Conservation (phyloP, 2,797 vertebrate genomes). For the Toxotes lorentzi region DNA sequence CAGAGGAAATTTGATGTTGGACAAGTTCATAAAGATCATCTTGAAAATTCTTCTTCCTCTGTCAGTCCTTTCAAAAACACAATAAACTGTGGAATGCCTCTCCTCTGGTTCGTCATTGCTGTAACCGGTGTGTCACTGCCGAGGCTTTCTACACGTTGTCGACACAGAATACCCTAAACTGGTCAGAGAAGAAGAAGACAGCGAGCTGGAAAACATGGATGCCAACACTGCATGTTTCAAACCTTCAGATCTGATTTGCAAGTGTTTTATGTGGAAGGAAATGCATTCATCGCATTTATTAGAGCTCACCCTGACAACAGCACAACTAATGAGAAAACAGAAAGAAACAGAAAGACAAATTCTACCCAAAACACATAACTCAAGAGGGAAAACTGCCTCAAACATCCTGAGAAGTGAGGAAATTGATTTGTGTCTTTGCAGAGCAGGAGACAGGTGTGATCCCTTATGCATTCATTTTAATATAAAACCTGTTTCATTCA, state of each 20-base stretch:
- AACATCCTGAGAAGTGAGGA: background rate
- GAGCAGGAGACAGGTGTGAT: slow-evolving; percentile 19
- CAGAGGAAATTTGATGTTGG: background rate
- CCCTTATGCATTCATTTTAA: slow-evolving; percentile 1
- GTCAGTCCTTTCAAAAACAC: no score
- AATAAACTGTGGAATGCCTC: no score
- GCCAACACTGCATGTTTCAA: background rate
- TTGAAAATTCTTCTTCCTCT: no score
- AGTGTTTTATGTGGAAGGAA: background rate
- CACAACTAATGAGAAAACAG: background rate
- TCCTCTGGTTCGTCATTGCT: no score
- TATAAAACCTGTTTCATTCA: slow-evolving; percentile 53
- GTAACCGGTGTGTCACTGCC: no score
- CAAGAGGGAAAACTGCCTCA: background rate
- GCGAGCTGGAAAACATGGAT: background rate
- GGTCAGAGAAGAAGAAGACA: background rate
- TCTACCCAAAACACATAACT: background rate
- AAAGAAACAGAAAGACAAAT: background rate
- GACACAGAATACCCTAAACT: background rate
- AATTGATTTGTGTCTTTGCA: slow-evolving; percentile 2
- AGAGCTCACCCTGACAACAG: background rate
- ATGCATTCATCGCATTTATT: background rate
- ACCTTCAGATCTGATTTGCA: background rate
- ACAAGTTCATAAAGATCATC: background rate
- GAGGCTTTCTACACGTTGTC: background rate